phyloP scores from a whole-genome alignment of 2,113 vertebrate species.

The Nibea coibor region DNA sequence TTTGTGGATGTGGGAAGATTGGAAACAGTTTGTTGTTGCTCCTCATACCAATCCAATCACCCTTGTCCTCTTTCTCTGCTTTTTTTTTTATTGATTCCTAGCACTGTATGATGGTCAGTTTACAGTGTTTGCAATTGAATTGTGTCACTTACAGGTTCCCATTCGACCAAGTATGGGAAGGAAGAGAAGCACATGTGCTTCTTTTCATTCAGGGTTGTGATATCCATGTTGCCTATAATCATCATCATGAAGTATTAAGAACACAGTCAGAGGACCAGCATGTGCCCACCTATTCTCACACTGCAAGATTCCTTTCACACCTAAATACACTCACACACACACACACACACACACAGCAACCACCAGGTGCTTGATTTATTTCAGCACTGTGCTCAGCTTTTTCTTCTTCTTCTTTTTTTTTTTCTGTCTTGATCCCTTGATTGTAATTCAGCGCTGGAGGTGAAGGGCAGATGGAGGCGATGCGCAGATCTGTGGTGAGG shows the following conservation, averaged over 20 bases:
- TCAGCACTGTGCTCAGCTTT: conserved; percentile 6
- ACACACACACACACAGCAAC: background rate
- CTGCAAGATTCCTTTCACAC: background rate
- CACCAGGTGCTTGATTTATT: conserved; percentile 21
- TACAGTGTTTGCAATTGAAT: too few species aligned
- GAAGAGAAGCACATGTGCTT: too few species aligned
- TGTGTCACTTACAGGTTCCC: too few species aligned
- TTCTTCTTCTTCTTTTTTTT: background rate
- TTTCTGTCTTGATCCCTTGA: conserved; percentile 41
- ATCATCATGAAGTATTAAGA: background rate
- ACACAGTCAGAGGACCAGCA: conserved; percentile 7
- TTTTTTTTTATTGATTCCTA: too few species aligned
- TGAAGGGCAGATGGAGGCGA: conserved; percentile 46
- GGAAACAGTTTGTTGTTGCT: too few species aligned
- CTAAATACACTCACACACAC: background rate
- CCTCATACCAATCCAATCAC: too few species aligned
- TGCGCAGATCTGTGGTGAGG: conserved; percentile 14
- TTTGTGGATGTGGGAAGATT: too few species aligned
- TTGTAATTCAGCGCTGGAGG: conserved; percentile 51
- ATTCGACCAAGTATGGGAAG: too few species aligned
- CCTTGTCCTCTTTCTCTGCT: too few species aligned
- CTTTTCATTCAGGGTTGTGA: background rate
- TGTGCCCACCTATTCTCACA: conserved; percentile 8
- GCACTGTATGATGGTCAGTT: too few species aligned
- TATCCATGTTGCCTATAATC: background rate